These are phyloP conservation scores for Cariama cristata DNA, from an alignment of 2,113 vertebrate species.

Conservation along the genomic window DNA sequence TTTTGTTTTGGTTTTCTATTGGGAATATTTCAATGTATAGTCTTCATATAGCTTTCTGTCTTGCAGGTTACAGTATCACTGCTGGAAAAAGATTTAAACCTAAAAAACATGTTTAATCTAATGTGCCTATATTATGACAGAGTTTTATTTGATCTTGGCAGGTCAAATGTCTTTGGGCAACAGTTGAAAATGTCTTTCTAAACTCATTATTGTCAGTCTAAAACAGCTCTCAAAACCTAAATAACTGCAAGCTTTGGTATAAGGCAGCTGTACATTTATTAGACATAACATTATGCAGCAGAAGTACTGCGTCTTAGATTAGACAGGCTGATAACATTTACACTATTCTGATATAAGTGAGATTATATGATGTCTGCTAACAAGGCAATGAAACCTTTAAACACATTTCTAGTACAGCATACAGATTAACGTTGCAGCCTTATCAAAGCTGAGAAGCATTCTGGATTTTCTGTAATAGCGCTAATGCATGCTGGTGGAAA, in stretches of 20 bases:
- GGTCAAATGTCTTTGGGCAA: constrained; percentile 5
- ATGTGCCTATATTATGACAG: constrained; percentile 65
- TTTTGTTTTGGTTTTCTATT: constrained; percentile 64
- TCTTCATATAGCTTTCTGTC: constrained; percentile 62
- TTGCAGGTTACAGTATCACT: constrained; percentile 51
- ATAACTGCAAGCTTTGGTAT: constrained; percentile 42
- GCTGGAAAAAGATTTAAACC: constrained; percentile 50
- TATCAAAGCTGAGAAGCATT: not conserved
- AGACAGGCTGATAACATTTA: constrained; percentile 55
- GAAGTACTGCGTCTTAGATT: constrained; percentile 38
- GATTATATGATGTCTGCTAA: constrained; percentile 6
- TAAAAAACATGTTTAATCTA: constrained; percentile 64
- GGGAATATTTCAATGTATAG: constrained; percentile 49
- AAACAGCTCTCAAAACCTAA: constrained; percentile 53
- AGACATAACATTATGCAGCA: constrained; percentile 1
- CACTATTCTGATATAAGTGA: constrained; percentile 34
- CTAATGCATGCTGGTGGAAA: not conserved
- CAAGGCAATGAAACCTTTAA: not conserved
- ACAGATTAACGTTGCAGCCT: not conserved
- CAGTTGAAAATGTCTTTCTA: constrained; percentile 74
- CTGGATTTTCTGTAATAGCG: not conserved
- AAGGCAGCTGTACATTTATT: constrained; percentile 1
- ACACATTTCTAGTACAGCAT: not conserved
- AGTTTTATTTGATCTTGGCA: constrained; percentile 75
- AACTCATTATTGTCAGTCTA: constrained; percentile 48